phyloP scores from a whole-genome alignment of 2,113 vertebrate species.

The Misgurnus mizolepis region DNA sequence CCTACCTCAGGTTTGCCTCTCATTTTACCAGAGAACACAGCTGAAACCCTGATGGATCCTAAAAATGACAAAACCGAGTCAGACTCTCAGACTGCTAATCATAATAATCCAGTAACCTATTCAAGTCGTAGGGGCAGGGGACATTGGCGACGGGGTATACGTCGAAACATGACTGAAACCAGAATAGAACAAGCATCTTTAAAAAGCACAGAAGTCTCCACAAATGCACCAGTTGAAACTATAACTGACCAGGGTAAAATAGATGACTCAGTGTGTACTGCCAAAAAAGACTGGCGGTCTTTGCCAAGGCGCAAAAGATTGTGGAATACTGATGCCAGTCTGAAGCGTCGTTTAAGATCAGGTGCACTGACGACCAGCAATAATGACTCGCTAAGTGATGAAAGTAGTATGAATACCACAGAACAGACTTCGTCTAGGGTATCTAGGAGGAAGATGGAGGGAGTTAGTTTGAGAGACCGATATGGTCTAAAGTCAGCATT shows the following conservation, averaged over 20 bases:
- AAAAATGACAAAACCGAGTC: slow-evolving; percentile 38
- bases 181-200: not conserved
- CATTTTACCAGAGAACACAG: slow-evolving; percentile 28
- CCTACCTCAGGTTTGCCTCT: slow-evolving; percentile 29
- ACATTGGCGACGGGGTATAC: slow-evolving; percentile 25
- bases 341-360: slow-evolving; percentile 46
- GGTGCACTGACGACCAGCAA: not conserved
- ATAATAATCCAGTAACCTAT: not conserved
- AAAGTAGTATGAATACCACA: not conserved
- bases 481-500: slow-evolving; percentile 72
- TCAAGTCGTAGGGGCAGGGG: slow-evolving; percentile 37
- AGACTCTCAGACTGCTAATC: not conserved
- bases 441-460: slow-evolving; percentile 65
- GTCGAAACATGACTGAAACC: slow-evolving; percentile 15
- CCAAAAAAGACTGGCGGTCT: slow-evolving; percentile 56
- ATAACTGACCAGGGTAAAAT: slow-evolving; percentile 30
- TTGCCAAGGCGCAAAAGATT: slow-evolving; percentile 51
- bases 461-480: slow-evolving; percentile 67
- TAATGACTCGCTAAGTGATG: not conserved
- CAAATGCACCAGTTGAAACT: slow-evolving; percentile 43
- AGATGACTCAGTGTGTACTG: slow-evolving; percentile 7
- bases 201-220: slow-evolving; percentile 28
- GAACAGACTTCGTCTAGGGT: slow-evolving; percentile 8
- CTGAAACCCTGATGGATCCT: slow-evolving; percentile 1
- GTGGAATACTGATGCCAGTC: slow-evolving; percentile 45